Evolutionary conservation across 35 echinoderm and acorn worm genomes (phyloP), one percentile per base, ranked within the genome.

Genomic region (Ophiothrix spiculata): DNA sequence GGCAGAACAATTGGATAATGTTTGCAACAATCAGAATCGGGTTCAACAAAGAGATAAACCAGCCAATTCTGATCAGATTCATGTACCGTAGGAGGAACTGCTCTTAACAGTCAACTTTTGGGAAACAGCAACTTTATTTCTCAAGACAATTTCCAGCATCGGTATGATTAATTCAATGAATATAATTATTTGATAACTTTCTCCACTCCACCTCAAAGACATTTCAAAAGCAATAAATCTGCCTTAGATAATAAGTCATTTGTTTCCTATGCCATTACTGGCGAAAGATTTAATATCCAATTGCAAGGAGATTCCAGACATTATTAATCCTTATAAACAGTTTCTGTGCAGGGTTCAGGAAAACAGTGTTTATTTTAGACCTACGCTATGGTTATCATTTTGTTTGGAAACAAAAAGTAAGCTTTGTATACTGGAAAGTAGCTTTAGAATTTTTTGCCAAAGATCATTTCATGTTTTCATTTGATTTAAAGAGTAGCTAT

Each of bases 281-380:
- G 28, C 75, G 19, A 79, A 87, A 39, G 36, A 49, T 33, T 35
- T 4, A 16, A 34, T 38, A 25, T 6, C 19, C 6, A 19, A 49
- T 10, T 6, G 6, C 6, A 6, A 6, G 19, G 19, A 19, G 81
- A 36, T 56, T 0, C 86, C 86, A 33, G 37, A 76, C 64, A 46
- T 74, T 83, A 60, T 89, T 15, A 75, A 82, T 36, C 78, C 87
- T 8, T 64, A n/a, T n/a, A 83, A 31, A 38, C 78, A 31, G 87
- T 75, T 12, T 63, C 79, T 23, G 38, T 82, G 6, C 77, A 88
- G 36, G 81, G 63, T 56, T 75, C 46, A 23, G 79, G 80, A 37
- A 83, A 89, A 73, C 75, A 83, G 60, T 75, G 78, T 31, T 81
- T 76, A 73, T 89, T 82, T 56, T 89, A 34, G 79, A 74, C 75